Conservation (phyloP, 2,113 vertebrate species). For the Boulengeromyrus knoepffleri region DNA sequence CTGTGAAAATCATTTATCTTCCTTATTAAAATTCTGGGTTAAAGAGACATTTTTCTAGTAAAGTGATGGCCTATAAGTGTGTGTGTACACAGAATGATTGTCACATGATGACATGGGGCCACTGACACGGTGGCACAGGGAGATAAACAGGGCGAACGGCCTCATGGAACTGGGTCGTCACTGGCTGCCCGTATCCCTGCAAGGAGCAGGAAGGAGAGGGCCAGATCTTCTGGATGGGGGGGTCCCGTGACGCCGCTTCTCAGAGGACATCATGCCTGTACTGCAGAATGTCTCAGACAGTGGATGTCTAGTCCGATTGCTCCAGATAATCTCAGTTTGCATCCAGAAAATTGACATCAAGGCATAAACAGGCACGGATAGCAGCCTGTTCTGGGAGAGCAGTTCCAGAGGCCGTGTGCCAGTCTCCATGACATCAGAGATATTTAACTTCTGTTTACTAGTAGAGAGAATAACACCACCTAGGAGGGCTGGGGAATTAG, state of each 20-base stretch:
- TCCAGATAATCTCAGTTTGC: neutral
- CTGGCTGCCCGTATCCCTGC: neutral
- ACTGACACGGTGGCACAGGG: slow-evolving; percentile 16
- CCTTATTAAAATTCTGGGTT: slow-evolving; percentile 39
- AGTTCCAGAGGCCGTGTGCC: neutral
- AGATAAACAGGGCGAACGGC: slow-evolving; percentile 38
- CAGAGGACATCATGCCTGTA: neutral
- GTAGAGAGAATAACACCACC: slow-evolving; percentile 45
- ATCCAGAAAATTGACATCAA: neutral
- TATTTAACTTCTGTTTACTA: slow-evolving; percentile 43
- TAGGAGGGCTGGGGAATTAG: slow-evolving; percentile 63
- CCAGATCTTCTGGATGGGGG: neutral
- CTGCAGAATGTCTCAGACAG: neutral
- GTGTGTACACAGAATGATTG: slow-evolving; percentile 16
- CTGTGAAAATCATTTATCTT: slow-evolving; percentile 37
- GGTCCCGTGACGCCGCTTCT: neutral
- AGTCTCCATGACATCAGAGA: slow-evolving; percentile 19
- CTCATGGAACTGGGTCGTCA: neutral
- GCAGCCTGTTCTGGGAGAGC: neutral
- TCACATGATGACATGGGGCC: slow-evolving; percentile 29
- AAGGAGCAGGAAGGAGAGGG: neutral
- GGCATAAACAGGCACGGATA: neutral
- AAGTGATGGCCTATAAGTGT: slow-evolving; percentile 12
- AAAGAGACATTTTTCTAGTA: slow-evolving; percentile 10
- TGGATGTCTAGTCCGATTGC: neutral